A percentile compares a stretch with the other conserved stretches of the same genome.
phyloP scores from a whole-genome alignment of 2,113 vertebrate genomes.

The Charina bottae region DNA sequence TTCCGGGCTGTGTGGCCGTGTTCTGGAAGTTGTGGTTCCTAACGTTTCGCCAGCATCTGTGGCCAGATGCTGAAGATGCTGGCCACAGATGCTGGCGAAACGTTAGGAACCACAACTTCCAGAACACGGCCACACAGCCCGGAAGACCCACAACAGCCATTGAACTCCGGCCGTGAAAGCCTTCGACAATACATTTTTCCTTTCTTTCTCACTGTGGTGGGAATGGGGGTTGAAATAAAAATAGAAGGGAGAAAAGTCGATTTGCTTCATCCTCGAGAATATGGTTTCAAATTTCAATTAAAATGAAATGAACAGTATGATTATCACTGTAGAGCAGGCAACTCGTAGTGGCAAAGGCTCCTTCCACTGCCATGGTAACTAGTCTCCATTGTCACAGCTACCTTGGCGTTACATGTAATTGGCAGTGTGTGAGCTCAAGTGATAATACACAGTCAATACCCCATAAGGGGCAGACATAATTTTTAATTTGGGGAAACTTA shows the following conservation, averaged over 20 bases:
- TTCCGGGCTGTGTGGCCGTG: too few relatives aligned
- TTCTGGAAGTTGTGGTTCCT: too few relatives aligned
- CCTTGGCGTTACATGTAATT: conserved; percentile 81
- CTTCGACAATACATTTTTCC: too few relatives aligned
- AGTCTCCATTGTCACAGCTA: conserved; percentile 81
- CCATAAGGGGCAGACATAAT: conserved; percentile 75
- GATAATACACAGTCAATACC: conserved; percentile 86
- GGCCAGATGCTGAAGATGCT: too few relatives aligned
- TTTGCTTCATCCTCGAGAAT: conserved; percentile 76
- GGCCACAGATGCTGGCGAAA: too few relatives aligned
- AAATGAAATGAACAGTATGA: conserved; percentile 81
- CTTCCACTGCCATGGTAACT: conserved; percentile 87
- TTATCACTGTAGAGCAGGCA: conserved; percentile 84
- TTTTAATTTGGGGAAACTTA: conserved; percentile 62
- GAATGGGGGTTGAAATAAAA: neutral
- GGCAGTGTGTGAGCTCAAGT: conserved; percentile 80
- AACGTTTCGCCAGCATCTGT: too few relatives aligned
- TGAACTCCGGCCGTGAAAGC: too few relatives aligned
- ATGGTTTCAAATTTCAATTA: conserved; percentile 87
- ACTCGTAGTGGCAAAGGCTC: conserved; percentile 74
- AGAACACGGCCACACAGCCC: too few relatives aligned
- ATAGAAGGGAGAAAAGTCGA: conserved; percentile 54
- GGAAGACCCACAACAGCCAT: too few relatives aligned
- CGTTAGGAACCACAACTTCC: too few relatives aligned
- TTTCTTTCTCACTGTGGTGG: conserved; percentile 15